These are phyloP conservation scores for Corythornis vintsioides DNA, from an alignment of 2,113 vertebrate species.

Conservation along the genomic window DNA sequence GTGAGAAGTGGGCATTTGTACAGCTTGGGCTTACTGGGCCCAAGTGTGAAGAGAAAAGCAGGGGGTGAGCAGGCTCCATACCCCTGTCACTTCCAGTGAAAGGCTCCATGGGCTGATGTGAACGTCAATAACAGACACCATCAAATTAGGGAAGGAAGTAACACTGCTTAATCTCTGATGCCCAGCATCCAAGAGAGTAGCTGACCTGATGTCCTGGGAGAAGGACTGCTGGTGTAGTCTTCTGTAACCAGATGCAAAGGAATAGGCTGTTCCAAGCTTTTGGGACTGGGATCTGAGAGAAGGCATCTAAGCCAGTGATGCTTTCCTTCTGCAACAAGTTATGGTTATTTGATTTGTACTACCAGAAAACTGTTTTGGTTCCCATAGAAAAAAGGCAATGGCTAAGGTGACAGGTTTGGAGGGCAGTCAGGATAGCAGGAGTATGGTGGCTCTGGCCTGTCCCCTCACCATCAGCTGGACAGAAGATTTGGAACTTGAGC, in stretches of 20 bases:
- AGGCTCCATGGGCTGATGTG: not conserved
- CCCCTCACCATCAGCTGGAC: not conserved
- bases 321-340: not conserved
- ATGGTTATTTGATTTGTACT: not conserved
- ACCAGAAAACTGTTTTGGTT: not conserved
- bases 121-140: not conserved
- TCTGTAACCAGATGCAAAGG: not conserved
- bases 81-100: rapidly evolving
- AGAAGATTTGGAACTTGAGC: not conserved
- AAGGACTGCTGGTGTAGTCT: not conserved
- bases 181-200: not conserved
- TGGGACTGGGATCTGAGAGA: not conserved
- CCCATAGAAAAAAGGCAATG: rapidly evolving
- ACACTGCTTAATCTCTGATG: not conserved
- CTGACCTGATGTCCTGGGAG: not conserved
- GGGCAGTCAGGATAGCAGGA: not conserved
- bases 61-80: rapidly evolving
- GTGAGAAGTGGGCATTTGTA: not conserved
- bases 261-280: not conserved
- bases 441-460: not conserved
- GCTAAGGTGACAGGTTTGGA: not conserved
- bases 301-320: not conserved
- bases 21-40: not conserved
- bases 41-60: not conserved
- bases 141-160: not conserved